Evolutionary conservation across 1,140 invertebrate species (phyloP), one percentile per base, ranked within the genome.

Genomic region (Doryteuthis pealeii): DNA sequence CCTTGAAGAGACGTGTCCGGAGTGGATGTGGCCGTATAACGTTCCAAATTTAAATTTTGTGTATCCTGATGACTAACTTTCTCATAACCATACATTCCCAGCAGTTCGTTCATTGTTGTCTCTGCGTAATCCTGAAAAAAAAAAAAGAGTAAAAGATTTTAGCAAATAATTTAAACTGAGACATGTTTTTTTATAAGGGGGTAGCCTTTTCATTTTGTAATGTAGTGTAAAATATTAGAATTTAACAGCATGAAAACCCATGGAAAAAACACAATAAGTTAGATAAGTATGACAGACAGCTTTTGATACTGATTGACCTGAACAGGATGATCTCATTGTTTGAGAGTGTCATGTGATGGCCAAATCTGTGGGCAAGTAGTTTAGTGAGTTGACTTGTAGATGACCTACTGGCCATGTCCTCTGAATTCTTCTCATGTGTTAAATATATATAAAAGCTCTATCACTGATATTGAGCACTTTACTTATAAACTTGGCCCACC

Each of bases 21-120:
- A 22, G 66, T 68, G 15, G 66, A 68, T 32, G 66, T 26, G 8
- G 32, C 66, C 0, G 66, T 68, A 26, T 68, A 68, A 18, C 66
- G 66, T 33, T 84, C 73, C 22, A 88, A 78, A 49, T 88, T 85
- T 15, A 88, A 69, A 65, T 87, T 77, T 73, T 88, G 81, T n/a
- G 86, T 86, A 74, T 89, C 84, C 1, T 79, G 74, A 49, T 82
- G 89, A 86, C 91, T 90, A 28, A 92, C 89, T 80, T 92, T 92
- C 77, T 93, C 93, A 84, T 95, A 95, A 0, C 94, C 94, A 86
- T 96, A 96, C 92, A 93, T 94, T 54, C 94, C 94, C 14, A 96
- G 88, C 71, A 96, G 89, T 84, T 96, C 94, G 81, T 95, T 96
- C 94, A 96, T 95, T 10, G 94, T 94, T 45, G 93, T 93, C 82